Evolutionary conservation across 2,888 invertebrate genomes (phyloP), one percentile per base, ranked within the genome.

Genomic region (Ischnura elegans): DNA sequence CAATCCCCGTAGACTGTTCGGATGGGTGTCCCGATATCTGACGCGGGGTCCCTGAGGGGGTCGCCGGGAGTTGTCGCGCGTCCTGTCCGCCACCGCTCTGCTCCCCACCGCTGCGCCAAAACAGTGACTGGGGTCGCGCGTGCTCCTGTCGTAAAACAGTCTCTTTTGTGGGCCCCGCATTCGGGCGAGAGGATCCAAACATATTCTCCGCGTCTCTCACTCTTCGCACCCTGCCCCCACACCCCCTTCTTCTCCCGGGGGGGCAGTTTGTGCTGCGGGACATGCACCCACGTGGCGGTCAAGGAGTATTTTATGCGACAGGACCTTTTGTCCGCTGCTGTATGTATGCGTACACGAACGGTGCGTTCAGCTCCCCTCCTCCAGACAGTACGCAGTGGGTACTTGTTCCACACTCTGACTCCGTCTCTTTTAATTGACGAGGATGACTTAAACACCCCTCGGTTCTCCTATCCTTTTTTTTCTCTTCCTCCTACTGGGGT

Each of bases 371-470:
- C 2, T 10, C 36, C 61, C n/a, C 61, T 16, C 21, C 55, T 21
- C 55, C 21, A 13, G 55, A 21, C 55, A n/a, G n/a, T n/a, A n/a
- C n/a, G n/a, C n/a, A n/a, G 47, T 47, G 47, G 47, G 55, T 55
- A 55, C 21, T 55, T 55, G 61, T 76, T 36, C 76, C 51, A 19
- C 76, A 10, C 76, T 36, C n/a, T 36, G 76, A 36, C 86, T 46
- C 86, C 51, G 87, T 55, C 87, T 2, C 61, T 61, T 43, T 90
- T 90, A 90, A 90, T 90, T 90, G 90, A 90, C 43, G 90, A n/a
- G n/a, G n/a, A n/a, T n/a, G n/a, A n/a, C n/a, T n/a, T n/a, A n/a
- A n/a, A n/a, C n/a, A 13, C 36, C 55, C 42, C n/a, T n/a, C n/a
- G n/a, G n/a, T 29, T 29, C n/a, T 61, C 25, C 25, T 61, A 21